These are phyloP conservation scores for Patella pellucida DNA, from an alignment of 2,888 invertebrate species.

Conservation along the genomic window DNA sequence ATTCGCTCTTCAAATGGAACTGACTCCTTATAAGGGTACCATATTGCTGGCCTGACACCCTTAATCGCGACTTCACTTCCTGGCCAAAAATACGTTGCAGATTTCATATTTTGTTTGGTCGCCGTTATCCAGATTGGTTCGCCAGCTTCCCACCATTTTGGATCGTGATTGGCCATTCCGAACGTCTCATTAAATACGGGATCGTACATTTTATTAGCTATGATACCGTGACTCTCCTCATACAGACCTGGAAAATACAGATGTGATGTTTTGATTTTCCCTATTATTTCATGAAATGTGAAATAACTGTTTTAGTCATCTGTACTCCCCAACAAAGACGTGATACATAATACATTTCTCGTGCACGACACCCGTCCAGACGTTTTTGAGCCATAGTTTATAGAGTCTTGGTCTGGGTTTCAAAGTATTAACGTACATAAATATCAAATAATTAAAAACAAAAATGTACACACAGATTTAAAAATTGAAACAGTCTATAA, in stretches of 20 bases:
- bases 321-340: too few relatives aligned
- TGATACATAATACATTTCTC: too few relatives aligned
- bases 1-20: conserved; percentile 75
- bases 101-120: conserved; percentile 75
- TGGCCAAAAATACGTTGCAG: conserved; percentile 76
- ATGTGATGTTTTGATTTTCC: too few relatives aligned
- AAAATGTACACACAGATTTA: too few relatives aligned
- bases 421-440: too few relatives aligned
- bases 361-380: too few relatives aligned
- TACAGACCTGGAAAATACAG: conserved; percentile 74
- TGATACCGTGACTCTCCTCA: conserved; percentile 79
- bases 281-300: too few relatives aligned
- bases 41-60: conserved; percentile 69
- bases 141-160: conserved; percentile 61
- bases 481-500: too few relatives aligned
- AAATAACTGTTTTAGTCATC: too few relatives aligned
- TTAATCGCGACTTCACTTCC: conserved; percentile 75
- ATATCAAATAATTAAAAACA: too few relatives aligned
- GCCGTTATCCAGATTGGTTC: conserved; percentile 67
- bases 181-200: conserved; percentile 63
- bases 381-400: too few relatives aligned
- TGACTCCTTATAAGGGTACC: conserved; percentile 67
- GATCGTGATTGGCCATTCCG: conserved; percentile 36
- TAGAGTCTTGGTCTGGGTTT: too few relatives aligned
- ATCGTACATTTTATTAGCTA: conserved; percentile 77